Conservation (phyloP, 2,888 invertebrate genomes). For the Drosophila heteroneura region DNA sequence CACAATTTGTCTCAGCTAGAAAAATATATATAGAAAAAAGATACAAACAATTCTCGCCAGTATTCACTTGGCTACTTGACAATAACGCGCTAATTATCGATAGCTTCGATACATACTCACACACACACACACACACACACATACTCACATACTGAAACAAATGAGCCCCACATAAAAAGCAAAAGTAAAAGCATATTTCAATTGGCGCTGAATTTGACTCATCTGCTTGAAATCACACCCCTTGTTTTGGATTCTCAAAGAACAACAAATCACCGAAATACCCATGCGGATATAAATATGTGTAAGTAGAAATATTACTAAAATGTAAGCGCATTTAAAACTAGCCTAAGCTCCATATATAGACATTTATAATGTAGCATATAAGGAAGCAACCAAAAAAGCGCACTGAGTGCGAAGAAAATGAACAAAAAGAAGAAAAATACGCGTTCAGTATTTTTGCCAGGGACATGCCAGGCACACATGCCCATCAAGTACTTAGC, state of each 20-base stretch:
- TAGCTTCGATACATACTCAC: conserved; percentile 12
- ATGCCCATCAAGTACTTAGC: conserved; percentile 1
- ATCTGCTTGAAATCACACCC: conserved; percentile 49
- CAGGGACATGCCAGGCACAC: neutral
- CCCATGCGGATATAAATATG: conserved; percentile 1
- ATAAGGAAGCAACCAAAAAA: conserved; percentile 7
- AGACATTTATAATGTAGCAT: neutral
- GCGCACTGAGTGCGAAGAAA: conserved; percentile 37
- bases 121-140: conserved; percentile 12
- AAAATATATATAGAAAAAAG: neutral
- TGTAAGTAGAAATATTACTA: conserved; percentile 20
- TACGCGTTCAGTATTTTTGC: conserved; percentile 36
- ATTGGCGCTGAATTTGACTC: conserved; percentile 51
- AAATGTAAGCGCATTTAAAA: conserved; percentile 73
- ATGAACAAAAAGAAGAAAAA: neutral
- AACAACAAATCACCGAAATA: conserved; percentile 9
- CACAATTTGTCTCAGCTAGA: neutral
- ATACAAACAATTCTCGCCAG: neutral
- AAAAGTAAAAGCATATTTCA: conserved; percentile 21
- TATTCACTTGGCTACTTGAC: conserved; percentile 7
- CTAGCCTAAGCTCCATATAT: conserved; percentile 37
- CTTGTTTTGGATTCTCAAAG: conserved; percentile 34
- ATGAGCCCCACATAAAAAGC: conserved; percentile 69
- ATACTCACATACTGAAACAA: conserved; percentile 33
- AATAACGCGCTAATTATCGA: conserved; percentile 9